phyloP scores from a whole-genome alignment of 2,113 vertebrate genomes.

The Xerus inauris region DNA sequence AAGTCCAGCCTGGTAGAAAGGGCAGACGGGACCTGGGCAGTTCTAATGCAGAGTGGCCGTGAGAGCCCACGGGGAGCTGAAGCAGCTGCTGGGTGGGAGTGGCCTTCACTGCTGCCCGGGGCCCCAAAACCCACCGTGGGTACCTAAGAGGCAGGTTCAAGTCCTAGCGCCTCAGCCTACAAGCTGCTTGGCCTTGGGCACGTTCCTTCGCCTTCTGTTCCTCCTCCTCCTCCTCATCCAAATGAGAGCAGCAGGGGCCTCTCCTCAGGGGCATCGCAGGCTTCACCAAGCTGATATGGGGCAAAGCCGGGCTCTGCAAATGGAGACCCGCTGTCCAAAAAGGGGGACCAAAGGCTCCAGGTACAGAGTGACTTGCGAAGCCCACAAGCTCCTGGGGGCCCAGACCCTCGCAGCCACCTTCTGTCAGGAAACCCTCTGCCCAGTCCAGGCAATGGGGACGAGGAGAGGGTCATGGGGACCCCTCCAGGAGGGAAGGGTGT shows the following conservation, averaged over 20 bases:
- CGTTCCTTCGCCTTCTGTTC: neutral
- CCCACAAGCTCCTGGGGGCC: neutral
- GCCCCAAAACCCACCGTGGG: neutral
- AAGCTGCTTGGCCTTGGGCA: neutral
- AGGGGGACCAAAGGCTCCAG: neutral
- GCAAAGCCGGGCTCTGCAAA: neutral
- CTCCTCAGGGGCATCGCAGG: no score
- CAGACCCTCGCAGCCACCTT: no score
- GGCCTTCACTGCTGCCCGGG: no score
- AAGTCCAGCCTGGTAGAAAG: neutral
- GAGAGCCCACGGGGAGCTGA: rapidly evolving
- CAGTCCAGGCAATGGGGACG: no score
- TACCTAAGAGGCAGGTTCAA: neutral
- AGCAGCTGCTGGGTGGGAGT: rapidly evolving
- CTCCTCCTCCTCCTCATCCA: neutral
- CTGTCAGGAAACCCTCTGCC: no score
- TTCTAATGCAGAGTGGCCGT: neutral
- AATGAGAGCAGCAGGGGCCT: neutral
- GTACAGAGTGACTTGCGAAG: neutral
- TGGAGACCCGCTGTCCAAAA: neutral
- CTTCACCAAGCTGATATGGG: neutral
- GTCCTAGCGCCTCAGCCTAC: neutral
- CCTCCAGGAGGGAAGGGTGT: neutral
- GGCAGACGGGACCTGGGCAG: neutral
- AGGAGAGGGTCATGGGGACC: neutral